phyloP scores from a whole-genome alignment of 2,797 vertebrate species.

The Propithecus perrieri region DNA sequence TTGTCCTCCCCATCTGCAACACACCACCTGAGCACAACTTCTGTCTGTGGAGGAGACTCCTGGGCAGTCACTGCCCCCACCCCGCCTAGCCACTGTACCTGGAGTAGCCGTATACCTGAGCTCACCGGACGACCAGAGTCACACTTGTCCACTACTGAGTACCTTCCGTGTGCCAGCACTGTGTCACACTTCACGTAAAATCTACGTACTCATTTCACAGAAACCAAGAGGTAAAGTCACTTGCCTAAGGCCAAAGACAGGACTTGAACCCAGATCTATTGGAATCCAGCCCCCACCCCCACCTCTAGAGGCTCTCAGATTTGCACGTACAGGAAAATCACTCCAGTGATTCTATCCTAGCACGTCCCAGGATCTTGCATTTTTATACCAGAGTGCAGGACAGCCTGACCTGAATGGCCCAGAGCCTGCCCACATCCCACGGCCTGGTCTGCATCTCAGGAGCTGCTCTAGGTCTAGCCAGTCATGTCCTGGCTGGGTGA shows the following conservation, averaged over 20 bases:
- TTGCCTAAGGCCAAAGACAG: background rate
- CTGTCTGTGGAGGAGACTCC: background rate
- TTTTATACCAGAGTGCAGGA: background rate
- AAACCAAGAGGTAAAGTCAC: background rate
- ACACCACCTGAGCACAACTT: background rate
- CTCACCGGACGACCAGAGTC: background rate
- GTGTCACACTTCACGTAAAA: fast-evolving
- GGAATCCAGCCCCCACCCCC: background rate
- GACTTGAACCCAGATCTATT: background rate
- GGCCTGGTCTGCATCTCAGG: background rate
- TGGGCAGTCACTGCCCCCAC: background rate
- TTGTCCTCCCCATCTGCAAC: background rate
- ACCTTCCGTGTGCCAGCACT: background rate
- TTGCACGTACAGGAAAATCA: background rate
- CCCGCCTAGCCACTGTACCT: background rate
- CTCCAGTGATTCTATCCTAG: background rate
- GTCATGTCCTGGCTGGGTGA: fast-evolving
- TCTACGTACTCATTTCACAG: fast-evolving
- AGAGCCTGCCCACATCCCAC: fast-evolving
- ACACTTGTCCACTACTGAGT: fast-evolving
- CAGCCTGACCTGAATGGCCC: background rate
- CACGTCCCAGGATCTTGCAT: background rate
- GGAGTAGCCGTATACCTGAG: background rate
- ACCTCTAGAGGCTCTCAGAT: too few species aligned
- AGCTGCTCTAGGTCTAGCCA: background rate